phyloP scores from a whole-genome alignment of 1,140 invertebrate genomes.

The Zaprionus inermis region DNA sequence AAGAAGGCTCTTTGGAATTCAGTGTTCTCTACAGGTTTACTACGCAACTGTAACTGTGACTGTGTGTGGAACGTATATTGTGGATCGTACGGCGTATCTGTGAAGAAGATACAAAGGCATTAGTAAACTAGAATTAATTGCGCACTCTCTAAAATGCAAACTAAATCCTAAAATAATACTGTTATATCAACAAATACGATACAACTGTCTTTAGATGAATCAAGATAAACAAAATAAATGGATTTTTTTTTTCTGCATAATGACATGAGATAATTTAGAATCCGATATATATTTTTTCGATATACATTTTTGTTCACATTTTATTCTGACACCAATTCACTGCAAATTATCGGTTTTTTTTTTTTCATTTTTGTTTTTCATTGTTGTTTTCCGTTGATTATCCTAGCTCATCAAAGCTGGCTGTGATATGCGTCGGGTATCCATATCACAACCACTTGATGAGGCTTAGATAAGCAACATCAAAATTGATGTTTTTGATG shows the following conservation, averaged over 20 bases:
- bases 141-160: neutral
- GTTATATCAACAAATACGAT: neutral
- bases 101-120: conserved; percentile 62
- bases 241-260: neutral
- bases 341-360: conserved; percentile 15
- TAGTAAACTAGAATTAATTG: conserved; percentile 41
- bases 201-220: neutral
- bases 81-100: conserved; percentile 64
- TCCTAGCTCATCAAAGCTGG: conserved; percentile 95
- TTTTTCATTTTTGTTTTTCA: conserved; percentile 14
- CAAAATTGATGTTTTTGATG: conserved; percentile 49
- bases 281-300: neutral
- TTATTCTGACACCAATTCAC: conserved; percentile 55
- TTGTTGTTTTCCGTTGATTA: conserved; percentile 83
- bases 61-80: conserved; percentile 43
- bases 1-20: conserved; percentile 66
- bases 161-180: neutral
- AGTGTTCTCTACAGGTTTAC: conserved; percentile 13
- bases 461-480: conserved; percentile 84
- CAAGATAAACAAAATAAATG: conserved; percentile 12
- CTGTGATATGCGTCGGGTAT: conserved; percentile 92
- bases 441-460: conserved; percentile 94
- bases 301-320: conserved; percentile 29
- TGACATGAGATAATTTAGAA: conserved; percentile 28
- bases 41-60: conserved; percentile 14